A percentile compares a stretch with the other conserved stretches of the same genome.
phyloP scores from a whole-genome alignment of 2,797 vertebrate genomes.

The Macropus fuliginosus region DNA sequence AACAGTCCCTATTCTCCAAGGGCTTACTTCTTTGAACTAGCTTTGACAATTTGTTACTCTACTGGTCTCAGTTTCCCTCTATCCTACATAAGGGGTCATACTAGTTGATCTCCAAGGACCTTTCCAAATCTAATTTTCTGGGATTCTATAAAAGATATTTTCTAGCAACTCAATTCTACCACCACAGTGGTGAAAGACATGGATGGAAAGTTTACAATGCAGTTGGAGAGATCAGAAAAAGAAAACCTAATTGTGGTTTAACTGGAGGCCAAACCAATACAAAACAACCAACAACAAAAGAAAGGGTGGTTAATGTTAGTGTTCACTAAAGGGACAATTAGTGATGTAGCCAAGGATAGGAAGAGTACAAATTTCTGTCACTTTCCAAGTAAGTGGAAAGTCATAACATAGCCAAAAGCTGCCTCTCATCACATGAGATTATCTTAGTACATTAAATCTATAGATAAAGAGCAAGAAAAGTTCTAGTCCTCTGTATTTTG shows the following conservation, averaged over 20 bases:
- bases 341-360: not conserved
- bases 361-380: slow-evolving; percentile 19
- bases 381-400: not conserved
- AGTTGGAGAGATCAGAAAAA: slow-evolving; percentile 33
- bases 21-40: not conserved
- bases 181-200: slow-evolving; percentile 71
- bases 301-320: not conserved
- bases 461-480: not conserved
- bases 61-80: not conserved
- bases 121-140: not conserved
- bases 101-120: not conserved
- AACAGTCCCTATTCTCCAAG: not conserved
- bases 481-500: not conserved
- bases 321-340: slow-evolving; percentile 1
- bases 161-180: not conserved
- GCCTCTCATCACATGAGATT: slow-evolving; percentile 21
- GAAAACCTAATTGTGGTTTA: slow-evolving; percentile 11
- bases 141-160: not conserved
- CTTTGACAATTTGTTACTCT: not conserved
- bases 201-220: slow-evolving; percentile 51
- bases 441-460: not conserved
- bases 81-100: not conserved
- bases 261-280: slow-evolving; percentile 1
- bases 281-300: slow-evolving; percentile 14
- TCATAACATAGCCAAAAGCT: slow-evolving; percentile 27